These are phyloP conservation scores for Cricetomys ansorgei DNA, from an alignment of 2,113 vertebrate genomes.

Conservation along the genomic window DNA sequence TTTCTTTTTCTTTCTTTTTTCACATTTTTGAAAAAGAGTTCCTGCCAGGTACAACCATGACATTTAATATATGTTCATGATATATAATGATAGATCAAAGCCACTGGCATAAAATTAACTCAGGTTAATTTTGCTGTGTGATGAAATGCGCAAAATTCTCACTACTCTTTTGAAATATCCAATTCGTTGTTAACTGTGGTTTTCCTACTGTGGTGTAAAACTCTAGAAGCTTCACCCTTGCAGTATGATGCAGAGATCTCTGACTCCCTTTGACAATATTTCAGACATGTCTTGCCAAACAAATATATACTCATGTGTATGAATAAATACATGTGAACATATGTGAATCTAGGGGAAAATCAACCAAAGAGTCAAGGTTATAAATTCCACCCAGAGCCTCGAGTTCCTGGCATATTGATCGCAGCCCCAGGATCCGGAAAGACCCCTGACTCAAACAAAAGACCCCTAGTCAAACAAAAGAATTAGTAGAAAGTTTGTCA, in stretches of 20 bases:
- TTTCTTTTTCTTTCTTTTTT: too few species aligned
- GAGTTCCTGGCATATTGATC: background rate
- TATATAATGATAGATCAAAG: background rate
- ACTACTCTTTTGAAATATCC: background rate
- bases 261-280: background rate
- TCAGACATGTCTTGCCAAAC: background rate
- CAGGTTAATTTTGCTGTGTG: background rate
- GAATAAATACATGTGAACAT: background rate
- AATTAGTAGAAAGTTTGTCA: background rate
- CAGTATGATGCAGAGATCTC: background rate
- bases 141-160: background rate
- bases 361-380: background rate
- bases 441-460: fast-evolving
- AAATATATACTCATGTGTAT: background rate
- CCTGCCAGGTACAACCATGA: background rate
- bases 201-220: too few species aligned
- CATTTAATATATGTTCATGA: background rate
- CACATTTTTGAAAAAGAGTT: background rate
- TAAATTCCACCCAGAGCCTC: background rate
- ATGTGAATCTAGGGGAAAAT: background rate
- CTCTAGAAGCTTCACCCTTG: background rate
- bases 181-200: background rate
- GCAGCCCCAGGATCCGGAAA: background rate
- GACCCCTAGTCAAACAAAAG: background rate
- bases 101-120: background rate